Conservation (phyloP, 2,888 invertebrate genomes). For the Amorpha juglandis region DNA sequence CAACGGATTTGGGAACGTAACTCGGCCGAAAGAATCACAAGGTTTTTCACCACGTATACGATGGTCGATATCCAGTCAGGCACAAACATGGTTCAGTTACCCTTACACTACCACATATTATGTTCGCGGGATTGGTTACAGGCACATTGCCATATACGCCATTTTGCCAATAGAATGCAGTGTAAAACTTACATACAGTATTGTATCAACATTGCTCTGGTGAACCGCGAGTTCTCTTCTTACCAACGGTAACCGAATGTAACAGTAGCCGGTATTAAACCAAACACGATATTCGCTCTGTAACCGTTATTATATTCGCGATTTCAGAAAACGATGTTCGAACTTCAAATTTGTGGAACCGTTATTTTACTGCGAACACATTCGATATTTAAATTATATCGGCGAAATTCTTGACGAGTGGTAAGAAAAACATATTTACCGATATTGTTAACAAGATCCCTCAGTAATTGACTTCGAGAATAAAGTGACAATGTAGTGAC, state of each 20-base stretch:
- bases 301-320: conserved; percentile 6
- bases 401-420: background rate
- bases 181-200: conserved; percentile 4
- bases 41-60: too few species aligned
- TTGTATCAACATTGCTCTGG: conserved; percentile 11
- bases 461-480: background rate
- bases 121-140: too few species aligned
- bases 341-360: background rate
- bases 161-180: background rate
- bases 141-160: too few species aligned
- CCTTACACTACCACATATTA: too few species aligned
- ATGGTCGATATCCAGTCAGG: too few species aligned
- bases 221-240: conserved; percentile 16
- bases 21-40: too few species aligned
- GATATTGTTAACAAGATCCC: too few species aligned
- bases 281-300: conserved; percentile 17
- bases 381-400: conserved; percentile 7
- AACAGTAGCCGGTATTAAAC: conserved; percentile 17
- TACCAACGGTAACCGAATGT: conserved; percentile 23
- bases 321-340: conserved; percentile 9
- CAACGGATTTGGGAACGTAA: too few species aligned
- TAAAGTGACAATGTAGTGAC: conserved; percentile 5
- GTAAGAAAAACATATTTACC: background rate
- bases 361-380: background rate
- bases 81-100: too few species aligned